Evolutionary conservation across 1,140 invertebrate species (phyloP).

Genomic region (Drosophila orena): DNA sequence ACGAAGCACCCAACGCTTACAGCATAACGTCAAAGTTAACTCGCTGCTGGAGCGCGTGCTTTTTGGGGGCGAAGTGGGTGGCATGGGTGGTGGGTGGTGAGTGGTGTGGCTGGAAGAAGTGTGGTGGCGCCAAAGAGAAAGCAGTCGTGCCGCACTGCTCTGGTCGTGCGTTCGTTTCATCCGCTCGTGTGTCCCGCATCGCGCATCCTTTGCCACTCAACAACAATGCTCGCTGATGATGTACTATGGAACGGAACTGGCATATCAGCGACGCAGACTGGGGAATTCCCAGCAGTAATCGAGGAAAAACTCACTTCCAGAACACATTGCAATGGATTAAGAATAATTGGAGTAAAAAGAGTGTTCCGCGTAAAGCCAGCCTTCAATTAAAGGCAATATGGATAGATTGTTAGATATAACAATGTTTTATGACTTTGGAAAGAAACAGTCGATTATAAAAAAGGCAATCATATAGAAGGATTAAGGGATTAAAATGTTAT

Average conservation of each 20-base stretch:
- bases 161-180: conserved; percentile 48
- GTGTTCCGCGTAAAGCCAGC: too few relatives aligned
- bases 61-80: conserved; percentile 23
- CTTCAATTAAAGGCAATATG: neutral
- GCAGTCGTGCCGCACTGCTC: conserved; percentile 38
- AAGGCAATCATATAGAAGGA: neutral
- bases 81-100: neutral
- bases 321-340: neutral
- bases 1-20: conserved; percentile 79
- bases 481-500: neutral
- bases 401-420: too few relatives aligned
- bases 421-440: too few relatives aligned
- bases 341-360: neutral
- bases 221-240: conserved; percentile 54
- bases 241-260: conserved; percentile 48
- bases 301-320: neutral
- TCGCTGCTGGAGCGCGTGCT: conserved; percentile 59
- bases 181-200: conserved; percentile 56
- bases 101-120: too few relatives aligned
- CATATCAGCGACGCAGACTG: conserved; percentile 10
- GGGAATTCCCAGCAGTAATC: neutral
- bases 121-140: conserved; percentile 1
- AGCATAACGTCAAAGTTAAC: conserved; percentile 79
- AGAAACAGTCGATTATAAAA: neutral
- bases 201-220: conserved; percentile 56